Percentiles rank a stretch among this genome's conserved stretches.
These are phyloP conservation scores for Muraenolepis orangiensis DNA, from an alignment of 2,797 vertebrate genomes.

Conservation along the genomic window DNA sequence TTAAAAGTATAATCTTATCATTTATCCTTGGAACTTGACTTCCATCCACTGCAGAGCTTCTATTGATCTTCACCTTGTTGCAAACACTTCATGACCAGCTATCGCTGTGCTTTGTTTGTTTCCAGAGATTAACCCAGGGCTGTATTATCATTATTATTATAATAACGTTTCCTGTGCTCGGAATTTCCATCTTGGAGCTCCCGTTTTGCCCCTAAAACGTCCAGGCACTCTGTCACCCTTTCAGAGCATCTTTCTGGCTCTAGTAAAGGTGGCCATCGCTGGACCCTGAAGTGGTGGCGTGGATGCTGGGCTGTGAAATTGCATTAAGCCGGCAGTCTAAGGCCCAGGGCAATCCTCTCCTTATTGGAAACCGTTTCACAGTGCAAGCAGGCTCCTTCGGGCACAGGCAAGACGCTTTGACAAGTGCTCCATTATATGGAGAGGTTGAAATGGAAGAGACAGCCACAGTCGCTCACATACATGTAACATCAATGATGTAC, in stretches of 20 bases:
- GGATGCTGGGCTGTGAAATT: conserved; percentile 69
- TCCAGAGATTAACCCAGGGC: conserved; percentile 42
- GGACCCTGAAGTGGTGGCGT: conserved; percentile 54
- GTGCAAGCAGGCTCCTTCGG: conserved; percentile 44
- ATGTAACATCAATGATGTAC: conserved; percentile 57
- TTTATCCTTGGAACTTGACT: too few species aligned
- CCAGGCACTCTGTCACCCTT: conserved; percentile 51
- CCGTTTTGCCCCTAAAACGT: conserved; percentile 50
- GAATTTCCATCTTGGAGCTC: conserved; percentile 53
- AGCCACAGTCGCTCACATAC: conserved; percentile 46
- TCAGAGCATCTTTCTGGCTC: conserved; percentile 52
- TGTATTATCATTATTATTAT: conserved; percentile 32
- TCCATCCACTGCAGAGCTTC: neutral
- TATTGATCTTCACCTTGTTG: neutral
- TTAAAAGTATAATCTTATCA: too few species aligned
- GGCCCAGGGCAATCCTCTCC: conserved; percentile 54
- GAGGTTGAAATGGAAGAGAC: conserved; percentile 58
- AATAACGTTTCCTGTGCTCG: conserved; percentile 56
- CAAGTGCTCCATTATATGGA: conserved; percentile 59
- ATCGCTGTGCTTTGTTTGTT: conserved; percentile 19
- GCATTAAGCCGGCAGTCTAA: conserved; percentile 58
- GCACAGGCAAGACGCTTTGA: conserved; percentile 60
- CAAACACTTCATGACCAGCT: neutral
- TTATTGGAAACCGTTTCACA: conserved; percentile 63
- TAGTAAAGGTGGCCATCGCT: conserved; percentile 58